phyloP scores from a whole-genome alignment of 1,140 invertebrate genomes.

The Campoletis sonorensis region DNA sequence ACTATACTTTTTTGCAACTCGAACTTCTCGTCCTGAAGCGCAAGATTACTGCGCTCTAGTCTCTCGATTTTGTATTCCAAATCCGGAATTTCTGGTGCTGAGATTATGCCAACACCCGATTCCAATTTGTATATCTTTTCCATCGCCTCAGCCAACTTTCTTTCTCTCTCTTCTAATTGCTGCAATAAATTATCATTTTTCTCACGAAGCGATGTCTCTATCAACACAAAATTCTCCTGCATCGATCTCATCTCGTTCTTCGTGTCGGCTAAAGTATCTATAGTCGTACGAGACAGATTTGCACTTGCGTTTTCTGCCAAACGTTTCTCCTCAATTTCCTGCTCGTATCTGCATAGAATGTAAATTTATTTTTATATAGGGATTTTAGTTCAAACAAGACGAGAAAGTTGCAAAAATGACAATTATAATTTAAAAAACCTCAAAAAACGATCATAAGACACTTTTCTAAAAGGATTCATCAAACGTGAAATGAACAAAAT shows the following conservation, averaged over 20 bases:
- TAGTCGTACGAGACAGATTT: slow-evolving; percentile 69
- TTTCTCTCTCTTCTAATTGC: slow-evolving; percentile 69
- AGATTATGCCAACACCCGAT: slow-evolving; percentile 61
- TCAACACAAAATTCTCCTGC: slow-evolving; percentile 79
- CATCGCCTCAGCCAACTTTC: slow-evolving; percentile 66
- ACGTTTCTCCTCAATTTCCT: slow-evolving; percentile 64
- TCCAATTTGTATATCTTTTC: slow-evolving; percentile 67
- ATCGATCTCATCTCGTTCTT: slow-evolving; percentile 79
- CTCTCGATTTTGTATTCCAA: slow-evolving; percentile 64
- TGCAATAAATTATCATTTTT: slow-evolving; percentile 71
- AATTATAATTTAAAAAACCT: too few relatives aligned
- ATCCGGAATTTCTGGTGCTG: slow-evolving; percentile 59
- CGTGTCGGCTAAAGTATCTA: slow-evolving; percentile 77
- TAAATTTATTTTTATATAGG: slow-evolving; percentile 25
- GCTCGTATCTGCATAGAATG: slow-evolving; percentile 48
- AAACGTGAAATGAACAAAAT: too few relatives aligned
- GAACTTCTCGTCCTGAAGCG: slow-evolving; percentile 69
- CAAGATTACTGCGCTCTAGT: slow-evolving; percentile 63
- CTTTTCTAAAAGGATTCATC: too few relatives aligned
- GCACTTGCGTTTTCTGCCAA: slow-evolving; percentile 62
- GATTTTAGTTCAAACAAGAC: too few relatives aligned
- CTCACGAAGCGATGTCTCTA: slow-evolving; percentile 73
- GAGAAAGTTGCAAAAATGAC: too few relatives aligned
- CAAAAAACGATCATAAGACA: too few relatives aligned
- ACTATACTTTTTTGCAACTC: slow-evolving; percentile 67